phyloP scores from a whole-genome alignment of 2,113 vertebrate genomes.

The Lipophrys pholis region DNA sequence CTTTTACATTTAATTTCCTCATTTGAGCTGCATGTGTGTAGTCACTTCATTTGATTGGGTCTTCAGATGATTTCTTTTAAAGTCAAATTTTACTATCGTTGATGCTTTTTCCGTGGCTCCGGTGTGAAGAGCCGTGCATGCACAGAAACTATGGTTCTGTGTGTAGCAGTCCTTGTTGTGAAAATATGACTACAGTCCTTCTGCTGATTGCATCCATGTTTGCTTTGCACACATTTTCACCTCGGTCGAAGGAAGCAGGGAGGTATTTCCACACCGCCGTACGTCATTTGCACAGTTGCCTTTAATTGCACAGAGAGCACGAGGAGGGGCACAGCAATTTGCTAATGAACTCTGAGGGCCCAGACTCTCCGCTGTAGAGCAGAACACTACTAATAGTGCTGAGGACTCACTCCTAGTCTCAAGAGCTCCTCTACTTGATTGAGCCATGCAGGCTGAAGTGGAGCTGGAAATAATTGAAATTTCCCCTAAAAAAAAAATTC shows the following conservation, averaged over 20 bases:
- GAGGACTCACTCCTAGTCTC: conserved; percentile 74
- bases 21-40: conserved; percentile 31
- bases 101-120: conserved; percentile 7
- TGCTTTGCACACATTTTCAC: conserved; percentile 44
- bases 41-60: conserved; percentile 13
- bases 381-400: conserved; percentile 66
- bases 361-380: conserved; percentile 58
- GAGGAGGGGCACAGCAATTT: conserved; percentile 72
- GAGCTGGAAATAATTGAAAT: conserved; percentile 78
- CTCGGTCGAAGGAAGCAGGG: conserved; percentile 33
- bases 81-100: neutral
- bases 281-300: conserved; percentile 76
- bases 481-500: conserved; percentile 55
- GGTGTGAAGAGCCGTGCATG: conserved; percentile 3
- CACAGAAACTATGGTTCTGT: neutral
- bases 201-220: conserved; percentile 49
- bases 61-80: conserved; percentile 4
- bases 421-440: conserved; percentile 74
- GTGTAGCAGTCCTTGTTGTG: conserved; percentile 10
- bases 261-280: conserved; percentile 58
- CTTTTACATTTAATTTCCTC: conserved; percentile 22
- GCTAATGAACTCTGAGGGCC: conserved; percentile 79
- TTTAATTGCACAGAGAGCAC: conserved; percentile 76
- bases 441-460: conserved; percentile 73
- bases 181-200: conserved; percentile 22